phyloP scores from a whole-genome alignment of 2,113 vertebrate genomes.

The Amia ocellicauda region DNA sequence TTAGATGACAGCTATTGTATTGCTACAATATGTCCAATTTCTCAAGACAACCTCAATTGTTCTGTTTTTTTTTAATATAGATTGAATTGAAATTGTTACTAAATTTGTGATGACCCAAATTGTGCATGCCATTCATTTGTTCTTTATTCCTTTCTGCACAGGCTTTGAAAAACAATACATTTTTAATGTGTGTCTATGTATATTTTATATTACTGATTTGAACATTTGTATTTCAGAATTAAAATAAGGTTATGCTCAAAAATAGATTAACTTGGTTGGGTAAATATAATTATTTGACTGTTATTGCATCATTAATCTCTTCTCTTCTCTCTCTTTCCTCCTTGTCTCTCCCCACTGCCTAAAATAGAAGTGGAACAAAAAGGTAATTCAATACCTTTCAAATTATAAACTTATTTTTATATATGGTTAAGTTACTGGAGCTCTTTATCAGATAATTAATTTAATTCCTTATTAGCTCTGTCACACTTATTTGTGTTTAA shows the following conservation, averaged over 20 bases:
- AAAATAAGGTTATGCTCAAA: conserved; percentile 63
- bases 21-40: too few relatives aligned
- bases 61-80: too few relatives aligned
- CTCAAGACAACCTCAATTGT: too few relatives aligned
- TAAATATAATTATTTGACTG: conserved; percentile 67
- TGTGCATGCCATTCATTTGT: background rate
- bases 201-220: conserved; percentile 1
- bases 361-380: conserved; percentile 99
- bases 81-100: background rate
- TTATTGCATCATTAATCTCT: conserved; percentile 83
- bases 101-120: background rate
- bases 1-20: too few relatives aligned
- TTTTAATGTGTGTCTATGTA: background rate
- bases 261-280: conserved; percentile 58
- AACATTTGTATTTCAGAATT: too few relatives aligned
- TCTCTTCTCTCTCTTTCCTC: conserved; percentile 81
- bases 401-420: conserved; percentile 67
- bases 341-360: conserved; percentile 78
- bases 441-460: conserved; percentile 66
- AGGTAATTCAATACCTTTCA: conserved; percentile 95
- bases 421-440: conserved; percentile 69
- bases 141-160: conserved; percentile 18
- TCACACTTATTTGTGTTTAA: conserved; percentile 56
- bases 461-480: conserved; percentile 70
- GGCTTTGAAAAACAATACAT: conserved; percentile 12